Percentiles rank a stretch among this genome's conserved stretches.
These are phyloP conservation scores for Chlorocebus sabaeus DNA, from an alignment of 2,113 vertebrate genomes.

Conservation along the genomic window DNA sequence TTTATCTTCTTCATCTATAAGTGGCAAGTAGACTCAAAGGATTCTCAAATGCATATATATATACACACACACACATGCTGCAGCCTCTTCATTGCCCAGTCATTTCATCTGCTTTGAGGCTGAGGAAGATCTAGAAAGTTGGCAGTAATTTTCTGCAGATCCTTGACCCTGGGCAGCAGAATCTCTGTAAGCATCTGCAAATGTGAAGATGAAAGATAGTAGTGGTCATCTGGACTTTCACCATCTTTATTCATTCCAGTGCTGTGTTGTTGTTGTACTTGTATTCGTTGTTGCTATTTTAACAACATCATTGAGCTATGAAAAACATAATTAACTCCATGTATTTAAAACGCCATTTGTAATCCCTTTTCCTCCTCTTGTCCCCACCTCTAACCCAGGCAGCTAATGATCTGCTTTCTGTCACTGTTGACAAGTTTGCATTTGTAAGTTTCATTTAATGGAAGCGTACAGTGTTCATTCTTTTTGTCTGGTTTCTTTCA, in stretches of 20 bases:
- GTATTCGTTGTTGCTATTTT: not conserved
- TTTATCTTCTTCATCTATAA: not conserved
- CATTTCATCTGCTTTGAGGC: not conserved
- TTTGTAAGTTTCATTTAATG: not conserved
- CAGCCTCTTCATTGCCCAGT: not conserved
- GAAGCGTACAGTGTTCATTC: not conserved
- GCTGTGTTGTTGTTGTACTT: not conserved
- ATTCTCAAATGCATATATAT: too few species aligned
- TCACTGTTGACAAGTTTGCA: not conserved
- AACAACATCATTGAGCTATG: not conserved
- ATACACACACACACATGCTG: not conserved
- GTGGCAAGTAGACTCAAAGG: not conserved
- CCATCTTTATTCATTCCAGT: not conserved
- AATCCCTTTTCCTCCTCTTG: not conserved
- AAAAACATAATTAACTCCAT: not conserved
- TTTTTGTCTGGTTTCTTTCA: not conserved
- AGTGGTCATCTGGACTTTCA: not conserved
- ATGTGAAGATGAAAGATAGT: conserved; percentile 22
- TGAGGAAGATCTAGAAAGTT: not conserved
- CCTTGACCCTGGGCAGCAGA: not conserved
- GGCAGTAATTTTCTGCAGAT: not conserved
- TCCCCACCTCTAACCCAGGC: not conserved
- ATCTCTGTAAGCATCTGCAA: not conserved
- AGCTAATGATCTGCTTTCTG: not conserved
- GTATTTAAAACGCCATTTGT: not conserved